Percentiles rank a stretch among this genome's conserved stretches.
Conservation (phyloP, 2,797 vertebrate species). For the Phoeniculus purpureus region DNA sequence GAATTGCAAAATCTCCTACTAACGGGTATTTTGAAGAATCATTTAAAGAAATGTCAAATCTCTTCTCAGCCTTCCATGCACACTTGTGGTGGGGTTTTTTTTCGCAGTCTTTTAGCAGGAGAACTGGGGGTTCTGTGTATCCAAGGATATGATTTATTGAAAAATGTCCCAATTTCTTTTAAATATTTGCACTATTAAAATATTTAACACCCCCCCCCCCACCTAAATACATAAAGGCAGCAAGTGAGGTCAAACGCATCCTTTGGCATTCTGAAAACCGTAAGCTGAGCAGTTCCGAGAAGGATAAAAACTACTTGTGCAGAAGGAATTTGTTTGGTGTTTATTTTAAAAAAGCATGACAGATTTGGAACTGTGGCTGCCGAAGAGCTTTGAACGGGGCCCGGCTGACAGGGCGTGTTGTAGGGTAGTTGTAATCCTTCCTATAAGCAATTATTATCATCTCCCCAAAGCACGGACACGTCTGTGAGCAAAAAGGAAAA, state of each 20-base stretch:
- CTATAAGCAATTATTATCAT: slow-evolving; percentile 32
- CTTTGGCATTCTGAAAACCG: not conserved
- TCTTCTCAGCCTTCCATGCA: not conserved
- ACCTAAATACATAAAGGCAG: not conserved
- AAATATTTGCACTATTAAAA: slow-evolving; percentile 27
- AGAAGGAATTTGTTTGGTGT: not conserved
- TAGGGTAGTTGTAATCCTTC: not conserved
- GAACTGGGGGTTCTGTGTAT: slow-evolving; percentile 2
- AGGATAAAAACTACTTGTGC: not conserved
- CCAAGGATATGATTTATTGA: not conserved
- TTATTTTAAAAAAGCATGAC: not conserved
- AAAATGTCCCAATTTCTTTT: not conserved
- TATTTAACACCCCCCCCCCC: not conserved
- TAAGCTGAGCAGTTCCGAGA: not conserved
- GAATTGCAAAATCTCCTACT: not conserved
- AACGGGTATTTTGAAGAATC: not conserved
- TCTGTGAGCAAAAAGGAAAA: not conserved
- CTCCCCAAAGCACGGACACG: not conserved
- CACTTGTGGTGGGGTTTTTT: not conserved
- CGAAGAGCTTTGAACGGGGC: slow-evolving; percentile 13
- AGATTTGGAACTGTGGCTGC: not conserved
- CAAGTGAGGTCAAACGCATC: not conserved
- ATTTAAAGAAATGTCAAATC: not conserved
- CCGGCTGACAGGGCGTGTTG: not conserved
- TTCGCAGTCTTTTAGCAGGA: not conserved